Percentiles rank a stretch among this genome's conserved stretches.
Evolutionary conservation across 1,140 invertebrate genomes (phyloP).

Genomic region (Philopotamus ludificatus): DNA sequence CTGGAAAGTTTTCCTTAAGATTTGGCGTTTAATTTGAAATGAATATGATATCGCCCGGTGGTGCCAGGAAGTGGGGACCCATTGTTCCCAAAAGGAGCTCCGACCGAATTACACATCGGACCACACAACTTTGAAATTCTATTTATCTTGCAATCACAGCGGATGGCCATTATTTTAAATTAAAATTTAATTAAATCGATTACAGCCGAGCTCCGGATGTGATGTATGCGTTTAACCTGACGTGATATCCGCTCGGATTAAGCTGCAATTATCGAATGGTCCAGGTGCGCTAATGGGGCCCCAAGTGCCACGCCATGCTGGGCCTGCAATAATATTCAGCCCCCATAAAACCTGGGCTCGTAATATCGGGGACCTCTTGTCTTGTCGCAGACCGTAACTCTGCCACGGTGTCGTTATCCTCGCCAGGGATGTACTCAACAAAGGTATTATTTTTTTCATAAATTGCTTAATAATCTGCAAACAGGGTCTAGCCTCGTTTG

Average conservation of each 20-base stretch:
- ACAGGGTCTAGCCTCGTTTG: too few relatives aligned
- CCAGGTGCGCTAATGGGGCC: slow-evolving; percentile 4
- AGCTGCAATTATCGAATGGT: slow-evolving; percentile 20
- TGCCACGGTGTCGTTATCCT: slow-evolving; percentile 7
- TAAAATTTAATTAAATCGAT: too few relatives aligned
- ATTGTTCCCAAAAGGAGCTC: background rate
- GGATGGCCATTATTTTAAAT: too few relatives aligned
- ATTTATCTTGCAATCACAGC: background rate
- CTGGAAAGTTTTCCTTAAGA: too few relatives aligned
- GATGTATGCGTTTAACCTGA: too few relatives aligned
- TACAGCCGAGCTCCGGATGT: too few relatives aligned
- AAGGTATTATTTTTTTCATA: too few relatives aligned
- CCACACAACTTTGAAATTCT: background rate
- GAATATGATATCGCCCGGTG: background rate
- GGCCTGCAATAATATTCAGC: background rate
- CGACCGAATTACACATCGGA: too few relatives aligned
- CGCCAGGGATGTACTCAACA: too few relatives aligned
- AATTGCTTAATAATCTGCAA: too few relatives aligned
- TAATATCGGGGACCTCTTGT: slow-evolving; percentile 5
- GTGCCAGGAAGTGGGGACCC: background rate
- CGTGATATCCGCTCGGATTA: slow-evolving; percentile 7
- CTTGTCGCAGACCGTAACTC: slow-evolving; percentile 18
- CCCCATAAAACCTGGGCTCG: slow-evolving; percentile 17
- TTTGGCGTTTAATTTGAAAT: too few relatives aligned
- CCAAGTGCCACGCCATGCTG: background rate